A percentile compares a stretch with the other conserved stretches of the same genome.
phyloP scores from a whole-genome alignment of 2,888 invertebrate species.

The Megastigmus dorsalis region DNA sequence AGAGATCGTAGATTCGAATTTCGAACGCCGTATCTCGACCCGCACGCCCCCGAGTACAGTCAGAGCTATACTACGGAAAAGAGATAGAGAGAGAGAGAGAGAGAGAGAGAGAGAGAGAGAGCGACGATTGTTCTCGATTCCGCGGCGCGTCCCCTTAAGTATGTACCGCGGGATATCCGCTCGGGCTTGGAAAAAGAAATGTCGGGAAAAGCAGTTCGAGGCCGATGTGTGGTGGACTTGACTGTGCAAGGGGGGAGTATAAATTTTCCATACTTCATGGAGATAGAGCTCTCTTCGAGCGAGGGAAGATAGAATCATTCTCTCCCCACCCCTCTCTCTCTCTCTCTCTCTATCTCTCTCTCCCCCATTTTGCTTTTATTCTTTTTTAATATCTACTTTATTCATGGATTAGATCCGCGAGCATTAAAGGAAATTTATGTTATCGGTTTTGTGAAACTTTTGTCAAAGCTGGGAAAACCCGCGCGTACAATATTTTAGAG shows the following conservation, averaged over 20 bases:
- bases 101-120: too few relatives aligned
- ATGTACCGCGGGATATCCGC: neutral
- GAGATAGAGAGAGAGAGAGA: too few relatives aligned
- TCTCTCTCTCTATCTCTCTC: too few relatives aligned
- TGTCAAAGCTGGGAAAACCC: neutral
- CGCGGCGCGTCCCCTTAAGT: neutral
- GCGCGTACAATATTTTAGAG: neutral
- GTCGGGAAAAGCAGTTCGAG: neutral
- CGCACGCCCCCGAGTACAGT: neutral
- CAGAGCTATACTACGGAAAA: neutral
- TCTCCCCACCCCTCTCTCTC: too few relatives aligned
- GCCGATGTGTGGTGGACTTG: neutral
- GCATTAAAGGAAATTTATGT: constrained; percentile 19
- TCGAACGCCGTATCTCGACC: constrained; percentile 14
- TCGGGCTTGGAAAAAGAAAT: neutral
- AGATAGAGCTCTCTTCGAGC: neutral
- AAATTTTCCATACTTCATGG: constrained; percentile 27
- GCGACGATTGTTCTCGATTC: constrained; percentile 24
- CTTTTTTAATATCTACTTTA: constrained; percentile 1
- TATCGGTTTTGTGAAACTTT: constrained; percentile 11
- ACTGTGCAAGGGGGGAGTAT: neutral
- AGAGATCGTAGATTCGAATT: constrained; percentile 36
- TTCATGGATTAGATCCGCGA: constrained; percentile 12
- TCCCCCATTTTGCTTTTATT: neutral
- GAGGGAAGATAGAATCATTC: too few relatives aligned